Percentiles rank a stretch among this genome's conserved stretches.
Conservation (phyloP, 1,140 invertebrate species). For the silkworm (Bombyx mori) region DNA sequence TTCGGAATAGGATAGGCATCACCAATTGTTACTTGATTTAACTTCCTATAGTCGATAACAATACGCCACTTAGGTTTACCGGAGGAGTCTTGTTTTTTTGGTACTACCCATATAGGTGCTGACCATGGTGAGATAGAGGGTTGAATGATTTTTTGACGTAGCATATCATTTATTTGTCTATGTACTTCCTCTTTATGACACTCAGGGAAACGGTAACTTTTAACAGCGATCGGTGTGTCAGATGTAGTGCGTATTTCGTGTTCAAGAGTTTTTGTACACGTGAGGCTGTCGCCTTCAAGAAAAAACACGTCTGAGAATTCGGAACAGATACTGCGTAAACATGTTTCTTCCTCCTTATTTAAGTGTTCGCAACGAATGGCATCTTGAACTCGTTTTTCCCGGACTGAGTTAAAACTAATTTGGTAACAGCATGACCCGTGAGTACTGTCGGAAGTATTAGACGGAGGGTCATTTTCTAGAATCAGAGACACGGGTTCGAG, state of each 20-base stretch:
- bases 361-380: too few relatives aligned
- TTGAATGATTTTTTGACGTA: constrained; percentile 33
- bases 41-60: constrained; percentile 16
- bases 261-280: constrained; percentile 18
- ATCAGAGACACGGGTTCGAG: too few relatives aligned
- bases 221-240: constrained; percentile 7
- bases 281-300: constrained; percentile 9
- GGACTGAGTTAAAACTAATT: too few relatives aligned
- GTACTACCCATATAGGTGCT: constrained; percentile 5
- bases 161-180: constrained; percentile 37
- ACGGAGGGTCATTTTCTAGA: too few relatives aligned
- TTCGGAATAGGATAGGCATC: constrained; percentile 25
- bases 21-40: constrained; percentile 30
- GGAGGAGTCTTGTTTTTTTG: constrained; percentile 15
- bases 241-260: constrained; percentile 23
- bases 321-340: too few relatives aligned
- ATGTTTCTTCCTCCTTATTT: too few relatives aligned
- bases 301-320: too few relatives aligned
- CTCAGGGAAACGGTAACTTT: constrained; percentile 39
- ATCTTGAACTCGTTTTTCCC: too few relatives aligned
- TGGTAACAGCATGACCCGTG: not conserved
- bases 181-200: constrained; percentile 37
- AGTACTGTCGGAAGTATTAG: too few relatives aligned
- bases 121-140: constrained; percentile 22
- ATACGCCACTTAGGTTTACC: constrained; percentile 19